phyloP scores from a whole-genome alignment of 92 coral and sea anemone genomes.

The Montipora capitata region DNA sequence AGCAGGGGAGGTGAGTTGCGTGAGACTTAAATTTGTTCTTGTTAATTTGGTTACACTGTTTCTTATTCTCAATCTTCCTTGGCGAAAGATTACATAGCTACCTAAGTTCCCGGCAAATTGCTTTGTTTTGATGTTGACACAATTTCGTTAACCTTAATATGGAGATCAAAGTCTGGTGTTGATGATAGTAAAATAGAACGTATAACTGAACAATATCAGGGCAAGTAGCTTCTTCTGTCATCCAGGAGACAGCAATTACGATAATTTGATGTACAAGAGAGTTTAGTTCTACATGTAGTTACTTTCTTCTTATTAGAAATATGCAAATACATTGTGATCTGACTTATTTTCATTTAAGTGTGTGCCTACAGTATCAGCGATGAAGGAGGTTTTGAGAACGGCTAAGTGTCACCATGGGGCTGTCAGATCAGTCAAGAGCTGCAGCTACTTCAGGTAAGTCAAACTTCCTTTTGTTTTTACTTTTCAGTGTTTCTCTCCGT shows the following conservation, averaged over 20 bases:
- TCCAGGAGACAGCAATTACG: not conserved
- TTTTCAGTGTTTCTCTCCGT: not conserved
- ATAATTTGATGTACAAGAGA: not conserved
- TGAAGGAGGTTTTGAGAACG: not conserved
- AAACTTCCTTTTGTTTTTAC: not conserved
- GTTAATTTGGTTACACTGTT: not conserved
- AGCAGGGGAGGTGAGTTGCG: slow-evolving; percentile 3
- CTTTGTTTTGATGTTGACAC: not conserved
- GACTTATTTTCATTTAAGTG: not conserved
- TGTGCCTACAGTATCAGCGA: not conserved
- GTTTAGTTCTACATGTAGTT: not conserved
- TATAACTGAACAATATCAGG: too few relatives aligned
- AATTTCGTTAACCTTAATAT: not conserved
- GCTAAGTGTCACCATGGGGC: not conserved
- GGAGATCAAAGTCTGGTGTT: too few relatives aligned
- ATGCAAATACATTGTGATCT: not conserved
- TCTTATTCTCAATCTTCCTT: not conserved
- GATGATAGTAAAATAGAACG: too few relatives aligned
- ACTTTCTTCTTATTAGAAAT: not conserved
- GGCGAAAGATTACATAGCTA: not conserved
- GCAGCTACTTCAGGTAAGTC: slow-evolving; percentile 4
- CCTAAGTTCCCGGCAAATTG: slow-evolving; percentile 1
- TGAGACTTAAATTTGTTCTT: not conserved
- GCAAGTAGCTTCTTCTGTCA: not conserved
- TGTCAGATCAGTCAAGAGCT: not conserved